Base-by-base conservation (phyloP, 2,888 invertebrate genomes). In the Agonum fuliginosum region DNA sequence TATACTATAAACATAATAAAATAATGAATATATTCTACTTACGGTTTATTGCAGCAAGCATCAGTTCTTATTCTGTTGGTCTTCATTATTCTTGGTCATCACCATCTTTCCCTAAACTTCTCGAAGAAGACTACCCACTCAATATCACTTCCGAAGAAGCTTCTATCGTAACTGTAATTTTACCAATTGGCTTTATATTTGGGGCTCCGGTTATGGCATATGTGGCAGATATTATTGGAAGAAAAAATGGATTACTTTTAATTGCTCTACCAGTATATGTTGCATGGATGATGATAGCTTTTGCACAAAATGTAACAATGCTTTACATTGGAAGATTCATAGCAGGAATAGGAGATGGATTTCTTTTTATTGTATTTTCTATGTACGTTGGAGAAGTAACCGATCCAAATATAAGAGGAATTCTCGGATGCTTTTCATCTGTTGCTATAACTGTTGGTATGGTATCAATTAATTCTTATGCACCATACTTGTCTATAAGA, bases 11-110 rank as follows among this genome's bases (percentile, higher is more conserved):
- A 10, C 17, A 41, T 0, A 34, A 34, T 62, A 34, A 51, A 1
- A 27, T 27, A 14, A 0, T 54, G 14, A 22, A 27, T 8, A 24
- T n/a, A 58, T 1, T 43, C 24, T 24, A 69, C 10, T 69, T 69
- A 58, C 22, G 12, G 8, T 24, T 20, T n/a, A n/a, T 79, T 71
- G 10, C 34, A 81, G 81, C 78, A 17, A 79, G 80, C 37, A 4
- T 82, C 5, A 78, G 80, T 12, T 72, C 81, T 1, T 75, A 83
- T 14, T 80, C 80, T 14, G 79, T 81, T 34, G 83, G 84, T 3
- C 67, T 83, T 14, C 77, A 81, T 4, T 82, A 80, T 76, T 78
- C 83, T 2, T 86, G 85, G 86, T 80, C 85, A 14, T 84, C 85
- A 19, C 85, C 85, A 24, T 83, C 85, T 12, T 82, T 85, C 12